Percentiles rank a stretch among this genome's conserved stretches.
These are phyloP conservation scores for Seriola rivoliana DNA, from an alignment of 2,113 vertebrate genomes.

Conservation along the genomic window DNA sequence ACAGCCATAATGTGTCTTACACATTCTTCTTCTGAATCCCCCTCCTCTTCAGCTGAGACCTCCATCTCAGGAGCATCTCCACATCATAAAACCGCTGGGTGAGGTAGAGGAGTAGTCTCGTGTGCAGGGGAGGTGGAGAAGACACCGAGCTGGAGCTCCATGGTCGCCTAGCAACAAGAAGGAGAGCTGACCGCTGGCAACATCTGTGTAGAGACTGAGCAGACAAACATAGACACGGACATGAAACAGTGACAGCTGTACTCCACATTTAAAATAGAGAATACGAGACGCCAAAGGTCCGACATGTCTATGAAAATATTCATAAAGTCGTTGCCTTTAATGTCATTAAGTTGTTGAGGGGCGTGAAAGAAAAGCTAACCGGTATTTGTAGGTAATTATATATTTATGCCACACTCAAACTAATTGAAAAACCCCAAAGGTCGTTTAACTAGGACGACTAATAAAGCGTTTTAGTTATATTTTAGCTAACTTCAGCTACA, in stretches of 20 bases:
- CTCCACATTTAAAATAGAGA: too few relatives aligned
- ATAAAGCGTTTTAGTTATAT: too few relatives aligned
- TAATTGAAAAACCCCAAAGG: too few relatives aligned
- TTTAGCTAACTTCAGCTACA: neutral
- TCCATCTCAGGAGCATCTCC: slow-evolving; percentile 73
- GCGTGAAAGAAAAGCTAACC: neutral
- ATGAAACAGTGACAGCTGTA: neutral
- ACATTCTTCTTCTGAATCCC: slow-evolving; percentile 70
- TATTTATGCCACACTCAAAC: neutral
- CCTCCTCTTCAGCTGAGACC: slow-evolving; percentile 18
- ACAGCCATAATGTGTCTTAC: slow-evolving; percentile 64
- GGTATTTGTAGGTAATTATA: neutral
- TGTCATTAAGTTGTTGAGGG: neutral
- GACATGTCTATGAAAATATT: too few relatives aligned
- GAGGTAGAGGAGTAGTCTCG: slow-evolving; percentile 71
- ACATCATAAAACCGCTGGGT: slow-evolving; percentile 78
- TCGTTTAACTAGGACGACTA: too few relatives aligned
- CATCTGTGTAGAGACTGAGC: slow-evolving; percentile 62
- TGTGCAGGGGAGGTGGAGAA: slow-evolving; percentile 48
- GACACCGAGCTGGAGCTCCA: slow-evolving; percentile 56
- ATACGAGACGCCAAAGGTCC: too few relatives aligned
- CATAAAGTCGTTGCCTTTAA: neutral
- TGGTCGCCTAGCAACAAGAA: slow-evolving; percentile 25
- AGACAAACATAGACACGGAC: neutral
- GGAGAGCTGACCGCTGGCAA: slow-evolving; percentile 15